Percentiles rank a stretch among this genome's conserved stretches.
phyloP scores from a whole-genome alignment of 1,140 invertebrate species.

The Medauroidea extradentata region DNA sequence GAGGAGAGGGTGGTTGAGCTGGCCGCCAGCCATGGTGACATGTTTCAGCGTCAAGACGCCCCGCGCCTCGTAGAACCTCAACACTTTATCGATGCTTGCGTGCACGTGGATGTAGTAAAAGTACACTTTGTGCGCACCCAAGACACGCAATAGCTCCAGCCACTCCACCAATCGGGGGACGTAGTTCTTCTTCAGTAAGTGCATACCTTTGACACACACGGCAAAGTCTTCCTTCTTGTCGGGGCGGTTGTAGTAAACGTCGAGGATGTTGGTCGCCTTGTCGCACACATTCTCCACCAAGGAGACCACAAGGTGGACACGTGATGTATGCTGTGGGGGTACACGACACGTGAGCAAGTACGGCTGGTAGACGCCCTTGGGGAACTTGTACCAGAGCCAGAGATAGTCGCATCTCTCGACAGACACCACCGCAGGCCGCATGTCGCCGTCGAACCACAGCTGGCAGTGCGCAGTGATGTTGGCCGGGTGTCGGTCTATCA shows the following conservation, averaged over 20 bases:
- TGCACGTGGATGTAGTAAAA: no score
- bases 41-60: slow-evolving; percentile 36
- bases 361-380: neutral
- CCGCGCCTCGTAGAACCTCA: neutral
- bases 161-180: neutral
- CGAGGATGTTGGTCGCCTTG: neutral
- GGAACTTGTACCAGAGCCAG: neutral
- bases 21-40: neutral
- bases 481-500: neutral
- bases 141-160: neutral
- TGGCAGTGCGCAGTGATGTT: neutral
- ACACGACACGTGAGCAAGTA: neutral
- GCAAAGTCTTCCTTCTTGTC: neutral
- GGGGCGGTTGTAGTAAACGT: neutral
- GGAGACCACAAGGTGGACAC: neutral
- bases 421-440: neutral
- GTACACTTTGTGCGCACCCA: no score
- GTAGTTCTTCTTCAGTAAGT: neutral
- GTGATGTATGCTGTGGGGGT: neutral
- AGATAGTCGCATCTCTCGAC: neutral
- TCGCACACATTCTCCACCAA: neutral
- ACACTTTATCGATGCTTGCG: no score
- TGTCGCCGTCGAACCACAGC: neutral
- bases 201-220: slow-evolving; percentile 37
- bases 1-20: neutral